These are phyloP conservation scores for Loxodonta africana DNA, from an alignment of 2,113 vertebrate genomes.

Conservation along the genomic window DNA sequence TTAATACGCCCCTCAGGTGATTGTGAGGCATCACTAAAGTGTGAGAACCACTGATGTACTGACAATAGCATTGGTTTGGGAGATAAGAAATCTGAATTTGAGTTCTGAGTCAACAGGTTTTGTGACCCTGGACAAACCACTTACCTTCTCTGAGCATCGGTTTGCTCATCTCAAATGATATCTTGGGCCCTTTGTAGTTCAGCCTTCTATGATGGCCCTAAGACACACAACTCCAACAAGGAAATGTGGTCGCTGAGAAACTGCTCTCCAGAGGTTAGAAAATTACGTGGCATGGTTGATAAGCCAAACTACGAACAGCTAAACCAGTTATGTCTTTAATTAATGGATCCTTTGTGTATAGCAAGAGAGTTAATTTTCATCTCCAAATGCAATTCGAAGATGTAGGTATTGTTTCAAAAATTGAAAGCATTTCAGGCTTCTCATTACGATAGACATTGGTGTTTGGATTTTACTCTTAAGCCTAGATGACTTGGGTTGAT, in stretches of 20 bases:
- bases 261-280: neutral
- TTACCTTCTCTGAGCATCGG: neutral
- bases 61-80: neutral
- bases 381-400: slow-evolving; percentile 9
- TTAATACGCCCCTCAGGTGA: neutral
- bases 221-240: neutral
- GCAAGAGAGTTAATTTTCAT: neutral
- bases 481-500: neutral
- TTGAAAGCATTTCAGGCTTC: slow-evolving; percentile 4
- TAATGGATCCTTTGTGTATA: neutral
- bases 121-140: neutral
- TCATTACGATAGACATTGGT: neutral
- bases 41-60: neutral
- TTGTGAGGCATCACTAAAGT: neutral
- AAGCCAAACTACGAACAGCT: neutral
- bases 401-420: slow-evolving; percentile 32
- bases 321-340: neutral
- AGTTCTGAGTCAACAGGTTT: neutral
- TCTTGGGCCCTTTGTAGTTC: neutral
- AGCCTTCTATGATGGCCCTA: neutral
- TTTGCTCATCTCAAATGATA: neutral
- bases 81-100: slow-evolving; percentile 8
- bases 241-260: neutral
- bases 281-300: neutral
- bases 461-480: slow-evolving; percentile 20